Base-by-base conservation (phyloP, 2,797 vertebrate genomes). In the Menidia menidia region DNA sequence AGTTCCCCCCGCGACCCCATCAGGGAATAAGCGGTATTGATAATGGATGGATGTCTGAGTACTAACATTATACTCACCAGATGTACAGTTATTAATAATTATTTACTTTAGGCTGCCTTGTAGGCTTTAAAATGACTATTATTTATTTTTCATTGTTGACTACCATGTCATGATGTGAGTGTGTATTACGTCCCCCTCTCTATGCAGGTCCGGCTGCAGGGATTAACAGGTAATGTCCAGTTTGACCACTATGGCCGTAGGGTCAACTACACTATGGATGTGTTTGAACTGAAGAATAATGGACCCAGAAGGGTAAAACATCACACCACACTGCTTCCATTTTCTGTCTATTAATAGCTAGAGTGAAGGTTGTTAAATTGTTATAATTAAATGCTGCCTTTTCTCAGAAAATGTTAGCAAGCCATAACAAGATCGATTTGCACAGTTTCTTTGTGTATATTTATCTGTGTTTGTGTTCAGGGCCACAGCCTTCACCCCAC, bases 261-360 rank as follows among this genome's bases (percentile, higher is more conserved):
- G 90, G 96, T 98, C 77, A 98, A 98, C 90, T 98, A 96, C 85
- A 97, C 96, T 16, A 98, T 98, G 96, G 97, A 98, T 89, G 97
- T 98, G 73, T 97, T 98, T 93, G 97, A 98, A 77, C 92, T 98
- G 87, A 98, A 97, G 92, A 97, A 92, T 84, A 96, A 96, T 0
- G 97, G 97, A 62, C 96, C 96, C 39, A 87, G 96, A 81, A 95
- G 97, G 96, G 97, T 98, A 88, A 74, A 77, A 54, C 73, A 73
- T 67, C 64, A 75, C 81, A 25, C 60, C 65, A 53, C 69, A 45
- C 66, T 33, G 15, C 60, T 42, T 19, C 60, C 55, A 72, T n/a
- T 64, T 31, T 18, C 45, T 31, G 44, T 41, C 4, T 10, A 33
- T 67, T 2, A 39, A 47, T 50, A 58, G 56, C 42, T 6, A 19